Conservation (phyloP, 2,888 invertebrate species). For the Hyppa rectilinea region DNA sequence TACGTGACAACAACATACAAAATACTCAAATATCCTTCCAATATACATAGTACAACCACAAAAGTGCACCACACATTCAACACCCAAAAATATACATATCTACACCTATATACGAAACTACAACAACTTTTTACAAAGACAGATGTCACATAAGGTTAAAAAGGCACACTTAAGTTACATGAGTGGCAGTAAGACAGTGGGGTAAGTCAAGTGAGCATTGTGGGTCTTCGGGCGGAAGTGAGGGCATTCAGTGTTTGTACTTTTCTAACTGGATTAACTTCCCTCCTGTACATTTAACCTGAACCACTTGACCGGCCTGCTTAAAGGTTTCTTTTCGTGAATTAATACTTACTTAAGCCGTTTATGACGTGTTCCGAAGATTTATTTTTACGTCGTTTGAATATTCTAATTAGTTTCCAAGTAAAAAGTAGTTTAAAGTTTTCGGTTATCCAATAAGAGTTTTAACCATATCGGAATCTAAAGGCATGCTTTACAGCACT, state of each 20-base stretch:
- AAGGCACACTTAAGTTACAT: slow-evolving; percentile 73
- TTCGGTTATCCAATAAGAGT: slow-evolving; percentile 15
- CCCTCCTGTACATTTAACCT: slow-evolving; percentile 86
- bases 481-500: neutral
- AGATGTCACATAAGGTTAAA: slow-evolving; percentile 51
- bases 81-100: slow-evolving; percentile 7
- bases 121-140: slow-evolving; percentile 27
- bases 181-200: slow-evolving; percentile 88
- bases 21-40: neutral
- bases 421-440: neutral
- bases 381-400: slow-evolving; percentile 51
- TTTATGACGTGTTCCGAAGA: slow-evolving; percentile 69
- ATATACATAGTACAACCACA: slow-evolving; percentile 5
- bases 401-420: slow-evolving; percentile 46
- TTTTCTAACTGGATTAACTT: slow-evolving; percentile 89
- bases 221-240: slow-evolving; percentile 88
- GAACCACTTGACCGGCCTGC: slow-evolving; percentile 86
- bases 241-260: slow-evolving; percentile 88
- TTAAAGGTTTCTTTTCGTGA: slow-evolving; percentile 87
- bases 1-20: too few relatives aligned
- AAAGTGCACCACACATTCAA: neutral
- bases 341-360: slow-evolving; percentile 76
- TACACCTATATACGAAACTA: neutral
- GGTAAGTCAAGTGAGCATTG: slow-evolving; percentile 85
- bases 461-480: neutral